These are phyloP conservation scores for Lasioglossum baleicum DNA, from an alignment of 1,140 invertebrate species.

Conservation along the genomic window DNA sequence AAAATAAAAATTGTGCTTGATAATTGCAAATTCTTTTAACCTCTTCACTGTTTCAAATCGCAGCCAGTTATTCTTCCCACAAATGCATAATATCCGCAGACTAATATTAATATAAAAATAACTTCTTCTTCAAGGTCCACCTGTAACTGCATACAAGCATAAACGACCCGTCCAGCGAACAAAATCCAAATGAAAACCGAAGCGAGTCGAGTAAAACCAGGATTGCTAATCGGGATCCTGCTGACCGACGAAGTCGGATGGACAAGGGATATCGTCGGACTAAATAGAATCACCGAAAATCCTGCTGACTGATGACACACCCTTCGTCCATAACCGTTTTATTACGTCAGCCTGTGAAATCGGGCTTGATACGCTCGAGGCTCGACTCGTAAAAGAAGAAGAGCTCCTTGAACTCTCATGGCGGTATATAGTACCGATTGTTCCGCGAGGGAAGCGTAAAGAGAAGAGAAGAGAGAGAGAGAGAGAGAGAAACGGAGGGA, in stretches of 20 bases:
- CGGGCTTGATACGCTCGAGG: neutral
- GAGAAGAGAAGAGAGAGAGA: neutral
- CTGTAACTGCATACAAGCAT: no score
- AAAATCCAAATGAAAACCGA: neutral
- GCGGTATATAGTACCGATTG: conserved; percentile 29
- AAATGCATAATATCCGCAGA: no score
- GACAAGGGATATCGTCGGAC: neutral
- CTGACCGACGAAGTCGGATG: neutral
- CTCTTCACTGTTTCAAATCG: no score
- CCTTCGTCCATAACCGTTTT: conserved; percentile 4
- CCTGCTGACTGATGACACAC: conserved; percentile 15
- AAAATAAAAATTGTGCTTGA: no score
- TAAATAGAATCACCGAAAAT: neutral
- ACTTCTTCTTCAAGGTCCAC: no score
- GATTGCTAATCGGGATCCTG: neutral
- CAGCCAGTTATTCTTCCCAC: no score
- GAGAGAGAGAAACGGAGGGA: neutral
- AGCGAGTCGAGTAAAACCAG: neutral
- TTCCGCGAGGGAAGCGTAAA: conserved; percentile 15
- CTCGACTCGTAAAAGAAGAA: conserved; percentile 23
- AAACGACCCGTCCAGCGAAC: neutral
- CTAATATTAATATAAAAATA: no score
- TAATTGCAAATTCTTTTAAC: no score
- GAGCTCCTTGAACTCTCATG: conserved; percentile 23
- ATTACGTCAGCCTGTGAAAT: conserved; percentile 15